Conservation (phyloP, 2,797 vertebrate genomes). For the Mus spretus region DNA sequence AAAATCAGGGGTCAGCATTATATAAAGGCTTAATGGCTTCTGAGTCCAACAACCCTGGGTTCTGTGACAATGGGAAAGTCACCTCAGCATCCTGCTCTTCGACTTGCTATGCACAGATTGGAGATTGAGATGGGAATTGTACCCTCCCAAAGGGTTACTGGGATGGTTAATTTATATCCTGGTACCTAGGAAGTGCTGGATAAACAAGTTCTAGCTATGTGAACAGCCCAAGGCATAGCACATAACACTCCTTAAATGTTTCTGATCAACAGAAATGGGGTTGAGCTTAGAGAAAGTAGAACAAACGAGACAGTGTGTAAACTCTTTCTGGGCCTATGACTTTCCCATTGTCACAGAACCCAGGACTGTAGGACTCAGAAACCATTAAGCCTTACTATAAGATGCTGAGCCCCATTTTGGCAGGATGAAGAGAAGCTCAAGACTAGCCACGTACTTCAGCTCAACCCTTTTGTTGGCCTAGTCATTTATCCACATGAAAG, state of each 20-base stretch:
- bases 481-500: neutral
- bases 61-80: neutral
- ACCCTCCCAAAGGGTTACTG: neutral
- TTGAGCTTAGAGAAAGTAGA: neutral
- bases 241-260: neutral
- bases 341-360: too few species aligned
- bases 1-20: neutral
- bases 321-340: conserved; percentile 11
- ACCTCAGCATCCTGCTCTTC: neutral
- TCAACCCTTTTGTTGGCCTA: neutral
- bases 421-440: too few species aligned
- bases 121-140: neutral
- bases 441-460: neutral
- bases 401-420: too few species aligned
- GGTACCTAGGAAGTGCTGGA: neutral
- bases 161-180: conserved; percentile 2
- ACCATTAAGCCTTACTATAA: too few species aligned
- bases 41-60: neutral
- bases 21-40: neutral
- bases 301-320: neutral
- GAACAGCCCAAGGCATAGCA: neutral
- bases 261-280: neutral
- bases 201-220: neutral
- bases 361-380: too few species aligned
- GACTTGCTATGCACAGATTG: neutral